A percentile compares a stretch with the other conserved stretches of the same genome.
These are phyloP conservation scores for Gymnarchus niloticus DNA, from an alignment of 2,113 vertebrate species.

Conservation along the genomic window DNA sequence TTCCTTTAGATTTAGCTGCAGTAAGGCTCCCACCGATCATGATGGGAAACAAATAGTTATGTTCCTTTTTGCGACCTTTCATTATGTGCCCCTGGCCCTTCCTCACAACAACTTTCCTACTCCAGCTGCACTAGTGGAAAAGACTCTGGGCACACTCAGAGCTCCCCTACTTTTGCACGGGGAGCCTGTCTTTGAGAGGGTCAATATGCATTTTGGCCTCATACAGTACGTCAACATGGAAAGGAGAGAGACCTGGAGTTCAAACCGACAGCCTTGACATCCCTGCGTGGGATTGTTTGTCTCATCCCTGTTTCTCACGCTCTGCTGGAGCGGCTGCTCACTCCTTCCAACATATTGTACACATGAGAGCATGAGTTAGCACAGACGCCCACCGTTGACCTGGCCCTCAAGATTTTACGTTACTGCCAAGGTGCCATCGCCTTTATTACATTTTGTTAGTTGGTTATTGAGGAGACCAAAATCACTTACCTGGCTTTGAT, in stretches of 20 bases:
- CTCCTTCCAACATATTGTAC: neutral
- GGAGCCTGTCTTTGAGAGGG: neutral
- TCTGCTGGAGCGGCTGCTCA: neutral
- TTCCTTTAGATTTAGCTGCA: too few species aligned
- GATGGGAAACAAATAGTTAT: too few species aligned
- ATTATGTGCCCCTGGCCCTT: neutral
- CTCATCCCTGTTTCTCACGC: neutral
- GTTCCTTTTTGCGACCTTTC: neutral
- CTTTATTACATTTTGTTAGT: neutral
- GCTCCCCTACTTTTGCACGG: neutral
- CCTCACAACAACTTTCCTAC: neutral
- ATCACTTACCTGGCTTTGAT: neutral
- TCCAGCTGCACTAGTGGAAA: neutral
- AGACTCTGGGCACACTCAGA: neutral
- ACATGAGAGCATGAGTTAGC: too few species aligned
- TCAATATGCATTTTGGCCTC: neutral
- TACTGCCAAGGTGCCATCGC: neutral
- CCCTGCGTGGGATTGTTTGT: neutral
- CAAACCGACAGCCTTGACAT: too few species aligned
- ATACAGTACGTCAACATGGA: neutral
- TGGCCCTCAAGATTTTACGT: neutral
- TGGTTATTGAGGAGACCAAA: neutral
- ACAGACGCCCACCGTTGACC: too few species aligned
- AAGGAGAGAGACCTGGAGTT: neutral
- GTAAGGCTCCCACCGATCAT: too few species aligned